phyloP scores from a whole-genome alignment of 2,888 invertebrate species.

The Electrophaes corylata region DNA sequence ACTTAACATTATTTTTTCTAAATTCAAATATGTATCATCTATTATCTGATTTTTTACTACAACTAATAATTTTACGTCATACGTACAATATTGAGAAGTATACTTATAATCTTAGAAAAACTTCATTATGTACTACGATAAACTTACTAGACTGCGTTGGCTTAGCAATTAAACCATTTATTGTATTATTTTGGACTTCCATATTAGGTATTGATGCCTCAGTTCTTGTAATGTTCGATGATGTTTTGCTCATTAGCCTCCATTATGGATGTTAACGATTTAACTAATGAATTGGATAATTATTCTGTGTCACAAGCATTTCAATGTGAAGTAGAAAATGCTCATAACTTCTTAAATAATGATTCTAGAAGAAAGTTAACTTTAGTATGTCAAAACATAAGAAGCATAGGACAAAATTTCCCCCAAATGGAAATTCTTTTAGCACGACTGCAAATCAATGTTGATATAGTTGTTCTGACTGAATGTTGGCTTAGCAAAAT shows the following conservation, averaged over 20 bases:
- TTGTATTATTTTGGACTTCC: not conserved
- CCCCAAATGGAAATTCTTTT: not conserved
- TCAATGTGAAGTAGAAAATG: not conserved
- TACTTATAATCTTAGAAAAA: not conserved
- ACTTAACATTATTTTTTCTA: no score
- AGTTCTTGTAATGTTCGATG: not conserved
- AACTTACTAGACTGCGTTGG: not conserved
- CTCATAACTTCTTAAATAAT: not conserved
- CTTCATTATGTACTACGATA: not conserved
- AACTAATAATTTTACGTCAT: no score
- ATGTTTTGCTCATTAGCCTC: not conserved
- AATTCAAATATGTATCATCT: not conserved
- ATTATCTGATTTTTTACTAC: no score
- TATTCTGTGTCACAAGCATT: not conserved
- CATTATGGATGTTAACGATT: not conserved
- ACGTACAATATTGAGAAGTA: no score
- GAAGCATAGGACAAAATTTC: not conserved
- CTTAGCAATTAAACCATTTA: no score
- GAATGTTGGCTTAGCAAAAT: not conserved
- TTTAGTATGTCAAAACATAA: not conserved
- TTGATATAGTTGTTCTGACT: not conserved
- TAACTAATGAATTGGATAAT: not conserved
- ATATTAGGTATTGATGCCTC: not conserved
- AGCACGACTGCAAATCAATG: not conserved
- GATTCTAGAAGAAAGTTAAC: not conserved